Conservation (phyloP, 1,140 invertebrate species). For the Subanguina moxae region DNA sequence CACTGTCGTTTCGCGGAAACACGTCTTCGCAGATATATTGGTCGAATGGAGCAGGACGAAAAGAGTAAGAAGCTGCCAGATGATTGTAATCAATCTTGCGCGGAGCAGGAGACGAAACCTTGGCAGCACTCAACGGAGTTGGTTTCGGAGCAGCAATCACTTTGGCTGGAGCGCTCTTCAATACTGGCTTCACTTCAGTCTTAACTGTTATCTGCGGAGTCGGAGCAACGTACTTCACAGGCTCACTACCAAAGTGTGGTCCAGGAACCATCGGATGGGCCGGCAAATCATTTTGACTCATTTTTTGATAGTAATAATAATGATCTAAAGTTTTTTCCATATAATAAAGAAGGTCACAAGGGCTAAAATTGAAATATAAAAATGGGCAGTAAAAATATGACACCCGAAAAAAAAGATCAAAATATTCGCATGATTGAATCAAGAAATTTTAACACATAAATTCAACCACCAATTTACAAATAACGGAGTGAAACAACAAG, state of each 20-base stretch:
- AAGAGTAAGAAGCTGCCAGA: not conserved
- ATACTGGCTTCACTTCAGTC: not conserved
- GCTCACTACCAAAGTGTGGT: not conserved
- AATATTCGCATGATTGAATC: no score
- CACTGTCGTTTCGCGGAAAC: conserved; percentile 31
- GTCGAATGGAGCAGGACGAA: conserved; percentile 44
- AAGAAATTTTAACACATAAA: no score
- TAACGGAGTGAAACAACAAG: no score
- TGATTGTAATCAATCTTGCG: not conserved
- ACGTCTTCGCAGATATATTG: conserved; percentile 36
- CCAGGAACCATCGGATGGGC: not conserved
- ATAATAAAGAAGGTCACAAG: no score
- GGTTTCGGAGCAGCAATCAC: not conserved
- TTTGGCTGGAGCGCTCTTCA: not conserved
- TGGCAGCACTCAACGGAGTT: not conserved
- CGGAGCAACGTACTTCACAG: not conserved
- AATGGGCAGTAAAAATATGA: no score
- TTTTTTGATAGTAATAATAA: no score
- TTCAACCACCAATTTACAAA: no score
- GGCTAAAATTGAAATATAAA: no score
- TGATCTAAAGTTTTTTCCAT: no score
- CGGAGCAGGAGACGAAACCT: not conserved
- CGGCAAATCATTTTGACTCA: not conserved
- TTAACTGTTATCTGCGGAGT: not conserved
- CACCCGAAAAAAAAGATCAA: no score